Evolutionary conservation across 2,888 invertebrate genomes (phyloP).

Genomic region (Philhelius pedissequus): DNA sequence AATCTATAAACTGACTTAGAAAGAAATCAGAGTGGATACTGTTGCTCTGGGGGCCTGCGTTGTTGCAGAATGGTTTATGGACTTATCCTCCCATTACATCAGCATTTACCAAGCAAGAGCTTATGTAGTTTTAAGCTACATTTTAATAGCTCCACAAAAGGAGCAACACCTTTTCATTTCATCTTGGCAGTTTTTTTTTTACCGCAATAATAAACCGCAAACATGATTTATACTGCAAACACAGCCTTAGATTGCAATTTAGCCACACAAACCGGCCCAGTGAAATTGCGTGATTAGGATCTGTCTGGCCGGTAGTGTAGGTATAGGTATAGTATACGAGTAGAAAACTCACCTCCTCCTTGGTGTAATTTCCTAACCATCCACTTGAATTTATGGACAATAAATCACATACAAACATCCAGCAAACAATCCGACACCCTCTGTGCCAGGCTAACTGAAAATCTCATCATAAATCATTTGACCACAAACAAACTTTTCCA

Average conservation of each 20-base stretch:
- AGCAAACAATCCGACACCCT: constrained; percentile 54
- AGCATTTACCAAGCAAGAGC: constrained; percentile 32
- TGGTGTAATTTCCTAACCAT: constrained; percentile 59
- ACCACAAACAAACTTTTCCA: constrained; percentile 59
- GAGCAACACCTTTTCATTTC: constrained; percentile 38
- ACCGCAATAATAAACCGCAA: constrained; percentile 50
- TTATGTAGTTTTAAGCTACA: constrained; percentile 25
- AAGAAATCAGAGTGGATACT: neutral
- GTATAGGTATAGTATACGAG: neutral
- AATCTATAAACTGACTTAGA: constrained; percentile 39
- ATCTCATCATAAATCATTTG: constrained; percentile 64
- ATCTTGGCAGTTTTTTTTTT: neutral
- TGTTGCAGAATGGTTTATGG: constrained; percentile 32
- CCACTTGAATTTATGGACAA: constrained; percentile 64
- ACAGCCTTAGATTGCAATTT: constrained; percentile 30
- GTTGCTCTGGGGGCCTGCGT: neutral
- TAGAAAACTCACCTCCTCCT: constrained; percentile 1
- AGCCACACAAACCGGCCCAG: neutral
- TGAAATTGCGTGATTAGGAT: constrained; percentile 64
- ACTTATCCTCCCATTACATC: constrained; percentile 9
- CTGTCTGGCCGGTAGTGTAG: constrained; percentile 43
- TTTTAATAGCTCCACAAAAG: constrained; percentile 26
- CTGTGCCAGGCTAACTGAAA: constrained; percentile 53
- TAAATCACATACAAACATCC: constrained; percentile 60
- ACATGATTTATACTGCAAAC: constrained; percentile 54